Conservation (phyloP, 1,140 invertebrate species). For the Drosophila nasuta region DNA sequence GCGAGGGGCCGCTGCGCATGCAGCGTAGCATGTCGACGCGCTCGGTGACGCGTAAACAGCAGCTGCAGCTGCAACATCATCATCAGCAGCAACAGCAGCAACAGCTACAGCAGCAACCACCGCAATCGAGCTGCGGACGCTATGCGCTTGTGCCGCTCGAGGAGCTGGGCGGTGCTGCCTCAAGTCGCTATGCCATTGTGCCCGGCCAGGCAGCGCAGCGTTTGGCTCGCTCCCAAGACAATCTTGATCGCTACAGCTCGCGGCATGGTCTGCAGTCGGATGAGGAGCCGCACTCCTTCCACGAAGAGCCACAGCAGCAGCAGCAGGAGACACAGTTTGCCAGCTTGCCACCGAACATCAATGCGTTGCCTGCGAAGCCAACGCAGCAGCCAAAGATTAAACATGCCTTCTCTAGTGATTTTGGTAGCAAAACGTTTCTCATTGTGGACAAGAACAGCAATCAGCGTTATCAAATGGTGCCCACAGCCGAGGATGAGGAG, state of each 20-base stretch:
- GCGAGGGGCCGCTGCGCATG: slow-evolving; percentile 83
- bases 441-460: slow-evolving; percentile 87
- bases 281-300: slow-evolving; percentile 78
- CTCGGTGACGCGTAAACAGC: slow-evolving; percentile 73
- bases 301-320: slow-evolving; percentile 69
- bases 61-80: slow-evolving; percentile 54
- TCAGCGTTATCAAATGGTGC: slow-evolving; percentile 87
- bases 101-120: slow-evolving; percentile 35
- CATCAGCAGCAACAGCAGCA: slow-evolving; percentile 50
- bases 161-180: slow-evolving; percentile 71
- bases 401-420: slow-evolving; percentile 86
- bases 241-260: slow-evolving; percentile 71
- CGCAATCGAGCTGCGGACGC: slow-evolving; percentile 65
- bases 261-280: slow-evolving; percentile 53
- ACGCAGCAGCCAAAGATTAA: slow-evolving; percentile 64
- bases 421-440: slow-evolving; percentile 86
- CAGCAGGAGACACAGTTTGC: slow-evolving; percentile 72
- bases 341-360: slow-evolving; percentile 68
- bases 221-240: slow-evolving; percentile 75
- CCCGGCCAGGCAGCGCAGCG: slow-evolving; percentile 62
- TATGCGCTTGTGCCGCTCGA: slow-evolving; percentile 85
- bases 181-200: slow-evolving; percentile 61
- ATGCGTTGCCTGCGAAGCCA: slow-evolving; percentile 35
- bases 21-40: slow-evolving; percentile 83
- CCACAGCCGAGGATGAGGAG: slow-evolving; percentile 87